phyloP scores from a whole-genome alignment of 2,888 invertebrate species.

The Lithophane leautieri region DNA sequence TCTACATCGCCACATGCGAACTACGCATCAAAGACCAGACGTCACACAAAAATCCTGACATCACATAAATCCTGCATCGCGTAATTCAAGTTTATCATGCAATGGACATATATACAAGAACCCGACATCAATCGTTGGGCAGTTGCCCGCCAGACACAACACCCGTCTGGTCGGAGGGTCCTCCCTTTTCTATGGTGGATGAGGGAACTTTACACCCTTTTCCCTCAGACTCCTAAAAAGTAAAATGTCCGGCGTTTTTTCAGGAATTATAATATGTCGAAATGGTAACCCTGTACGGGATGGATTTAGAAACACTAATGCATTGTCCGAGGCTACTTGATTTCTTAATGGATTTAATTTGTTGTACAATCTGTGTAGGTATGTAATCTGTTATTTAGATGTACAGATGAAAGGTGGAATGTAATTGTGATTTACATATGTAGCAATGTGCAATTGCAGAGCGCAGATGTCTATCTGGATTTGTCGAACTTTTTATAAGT shows the following conservation, averaged over 20 bases:
- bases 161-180: no score
- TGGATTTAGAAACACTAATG: slow-evolving; percentile 55
- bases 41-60: no score
- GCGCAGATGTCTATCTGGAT: slow-evolving; percentile 25
- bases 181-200: no score
- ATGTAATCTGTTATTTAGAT: slow-evolving; percentile 46
- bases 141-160: no score
- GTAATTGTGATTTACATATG: slow-evolving; percentile 37
- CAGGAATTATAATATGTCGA: background rate
- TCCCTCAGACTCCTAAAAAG: no score
- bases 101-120: no score
- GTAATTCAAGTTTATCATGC: no score
- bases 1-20: no score
- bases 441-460: slow-evolving; percentile 32
- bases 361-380: slow-evolving; percentile 39
- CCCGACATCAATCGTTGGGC: no score
- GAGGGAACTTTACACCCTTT: no score
- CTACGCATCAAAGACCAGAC: no score
- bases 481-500: background rate
- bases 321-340: slow-evolving; percentile 49
- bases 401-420: slow-evolving; percentile 41
- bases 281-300: background rate
- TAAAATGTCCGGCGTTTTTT: background rate
- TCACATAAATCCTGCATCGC: no score
- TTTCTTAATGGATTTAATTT: slow-evolving; percentile 59